Evolutionary conservation across 1,140 invertebrate genomes (phyloP).

Genomic region (Drosophila watanabei): DNA sequence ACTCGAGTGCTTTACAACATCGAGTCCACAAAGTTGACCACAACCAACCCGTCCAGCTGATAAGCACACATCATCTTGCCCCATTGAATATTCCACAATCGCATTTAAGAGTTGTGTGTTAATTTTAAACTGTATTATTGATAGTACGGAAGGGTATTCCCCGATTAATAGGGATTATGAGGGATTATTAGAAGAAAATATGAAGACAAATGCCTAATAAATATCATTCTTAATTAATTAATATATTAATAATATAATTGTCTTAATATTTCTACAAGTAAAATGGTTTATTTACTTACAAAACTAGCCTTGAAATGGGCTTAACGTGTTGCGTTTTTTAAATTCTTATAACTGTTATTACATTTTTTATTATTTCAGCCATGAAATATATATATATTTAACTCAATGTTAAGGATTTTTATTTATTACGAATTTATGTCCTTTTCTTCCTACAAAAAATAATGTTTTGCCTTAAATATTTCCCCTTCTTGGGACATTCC

Average conservation of each 20-base stretch:
- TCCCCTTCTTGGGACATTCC: too few relatives aligned
- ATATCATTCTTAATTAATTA: too few relatives aligned
- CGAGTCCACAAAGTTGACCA: slow-evolving; percentile 14
- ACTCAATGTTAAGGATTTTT: neutral
- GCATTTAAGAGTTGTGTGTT: neutral
- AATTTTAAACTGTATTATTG: neutral
- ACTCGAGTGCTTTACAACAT: slow-evolving; percentile 33
- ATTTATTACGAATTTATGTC: neutral
- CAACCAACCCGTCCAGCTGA: slow-evolving; percentile 6
- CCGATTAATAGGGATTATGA: neutral
- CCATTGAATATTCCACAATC: slow-evolving; percentile 25
- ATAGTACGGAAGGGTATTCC: neutral
- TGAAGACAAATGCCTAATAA: neutral
- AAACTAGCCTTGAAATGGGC: too few relatives aligned
- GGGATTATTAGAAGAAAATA: too few relatives aligned
- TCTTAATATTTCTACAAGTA: neutral
- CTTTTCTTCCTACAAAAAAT: too few relatives aligned
- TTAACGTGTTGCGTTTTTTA: too few relatives aligned
- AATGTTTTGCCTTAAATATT: too few relatives aligned
- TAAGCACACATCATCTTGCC: slow-evolving; percentile 13
- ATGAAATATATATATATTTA: too few relatives aligned
- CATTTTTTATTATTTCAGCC: too few relatives aligned
- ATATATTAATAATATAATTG: too few relatives aligned
- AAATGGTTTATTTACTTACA: neutral
- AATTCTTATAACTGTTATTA: too few relatives aligned